These are phyloP conservation scores for Chroicocephalus ridibundus DNA, from an alignment of 2,113 vertebrate species.

Conservation along the genomic window DNA sequence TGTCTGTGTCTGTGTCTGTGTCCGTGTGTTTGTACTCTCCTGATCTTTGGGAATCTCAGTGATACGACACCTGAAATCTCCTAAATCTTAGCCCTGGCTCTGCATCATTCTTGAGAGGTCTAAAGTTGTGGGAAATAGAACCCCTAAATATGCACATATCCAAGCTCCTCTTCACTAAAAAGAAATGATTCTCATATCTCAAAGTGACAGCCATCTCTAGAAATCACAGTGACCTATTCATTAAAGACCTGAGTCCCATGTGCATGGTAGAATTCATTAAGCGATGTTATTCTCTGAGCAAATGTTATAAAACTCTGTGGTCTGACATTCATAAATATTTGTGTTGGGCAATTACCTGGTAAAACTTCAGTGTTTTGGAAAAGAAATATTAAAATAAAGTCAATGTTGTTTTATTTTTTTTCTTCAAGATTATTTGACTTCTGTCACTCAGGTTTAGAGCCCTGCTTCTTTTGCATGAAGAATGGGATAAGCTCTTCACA, in stretches of 20 bases:
- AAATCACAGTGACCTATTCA: constrained; percentile 59
- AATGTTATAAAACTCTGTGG: not conserved
- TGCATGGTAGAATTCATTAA: constrained; percentile 60
- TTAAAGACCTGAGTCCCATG: constrained; percentile 34
- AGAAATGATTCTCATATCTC: constrained; percentile 63
- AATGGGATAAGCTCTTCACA: not conserved
- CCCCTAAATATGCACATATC: constrained; percentile 46
- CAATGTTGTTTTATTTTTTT: not conserved
- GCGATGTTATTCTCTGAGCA: constrained; percentile 27
- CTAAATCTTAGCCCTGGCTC: not conserved
- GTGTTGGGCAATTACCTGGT: constrained; percentile 5
- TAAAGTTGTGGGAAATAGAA: constrained; percentile 39
- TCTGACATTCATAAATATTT: constrained; percentile 63
- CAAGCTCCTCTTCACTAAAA: constrained; percentile 39
- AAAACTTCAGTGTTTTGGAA: not conserved
- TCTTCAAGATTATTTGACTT: not conserved
- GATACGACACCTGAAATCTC: not conserved
- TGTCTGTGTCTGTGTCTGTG: no score
- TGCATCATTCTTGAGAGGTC: not conserved
- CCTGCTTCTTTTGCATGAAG: constrained; percentile 17
- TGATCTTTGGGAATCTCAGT: not conserved
- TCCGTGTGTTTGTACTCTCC: not conserved
- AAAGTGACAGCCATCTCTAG: constrained; percentile 58
- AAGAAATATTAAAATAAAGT: constrained; percentile 54
- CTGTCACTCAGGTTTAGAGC: constrained; percentile 20